These are phyloP conservation scores for Anaspis maculata DNA, from an alignment of 2,888 invertebrate species.

Conservation along the genomic window DNA sequence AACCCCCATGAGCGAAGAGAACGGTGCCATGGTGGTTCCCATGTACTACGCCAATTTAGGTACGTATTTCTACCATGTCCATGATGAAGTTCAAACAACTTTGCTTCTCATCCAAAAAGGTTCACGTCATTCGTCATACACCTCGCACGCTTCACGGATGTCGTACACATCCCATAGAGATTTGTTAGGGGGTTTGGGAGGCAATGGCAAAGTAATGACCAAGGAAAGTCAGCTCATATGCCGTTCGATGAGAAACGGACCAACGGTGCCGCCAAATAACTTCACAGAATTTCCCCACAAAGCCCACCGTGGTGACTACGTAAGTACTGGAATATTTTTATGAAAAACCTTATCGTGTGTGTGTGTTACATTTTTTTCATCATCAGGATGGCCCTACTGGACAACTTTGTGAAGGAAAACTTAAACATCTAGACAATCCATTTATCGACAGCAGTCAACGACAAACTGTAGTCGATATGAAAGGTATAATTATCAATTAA, in stretches of 20 bases:
- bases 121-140: constrained; percentile 90
- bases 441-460: constrained; percentile 78
- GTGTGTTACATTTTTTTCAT: neutral
- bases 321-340: constrained; percentile 39
- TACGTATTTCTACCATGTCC: constrained; percentile 28
- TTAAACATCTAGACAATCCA: constrained; percentile 84
- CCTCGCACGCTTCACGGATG: constrained; percentile 86
- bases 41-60: constrained; percentile 83
- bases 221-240: constrained; percentile 78
- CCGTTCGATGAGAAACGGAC: constrained; percentile 62
- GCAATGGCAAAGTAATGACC: constrained; percentile 58
- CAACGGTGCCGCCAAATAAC: constrained; percentile 48
- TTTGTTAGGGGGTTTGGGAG: constrained; percentile 63
- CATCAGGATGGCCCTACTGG: constrained; percentile 71
- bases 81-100: no score
- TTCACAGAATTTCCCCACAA: constrained; percentile 56
- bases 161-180: constrained; percentile 94
- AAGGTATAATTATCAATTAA: no score
- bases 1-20: constrained; percentile 96
- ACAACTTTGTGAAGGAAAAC: constrained; percentile 71
- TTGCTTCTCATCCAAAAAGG: constrained; percentile 41
- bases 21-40: constrained; percentile 89
- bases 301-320: constrained; percentile 63
- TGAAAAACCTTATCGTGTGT: no score
- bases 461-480: constrained; percentile 89